A percentile compares a stretch with the other conserved stretches of the same genome.
These are phyloP conservation scores for Xenotilapia flavipinnis DNA, from an alignment of 2,113 vertebrate genomes.

Conservation along the genomic window DNA sequence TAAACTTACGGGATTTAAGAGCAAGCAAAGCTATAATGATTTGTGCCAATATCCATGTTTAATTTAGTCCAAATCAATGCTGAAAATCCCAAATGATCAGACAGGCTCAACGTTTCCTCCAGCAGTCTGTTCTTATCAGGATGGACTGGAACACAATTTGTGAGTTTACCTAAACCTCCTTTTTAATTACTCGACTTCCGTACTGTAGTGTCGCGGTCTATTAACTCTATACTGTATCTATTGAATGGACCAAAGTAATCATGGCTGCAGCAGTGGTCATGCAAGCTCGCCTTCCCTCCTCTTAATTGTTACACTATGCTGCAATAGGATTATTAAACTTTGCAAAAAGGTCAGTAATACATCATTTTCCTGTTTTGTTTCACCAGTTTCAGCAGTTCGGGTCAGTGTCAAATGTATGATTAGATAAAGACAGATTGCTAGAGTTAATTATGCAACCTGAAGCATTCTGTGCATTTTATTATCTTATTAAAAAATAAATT, in stretches of 20 bases:
- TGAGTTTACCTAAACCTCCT: not conserved
- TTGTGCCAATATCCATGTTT: not conserved
- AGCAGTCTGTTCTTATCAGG: not conserved
- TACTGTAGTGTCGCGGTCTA: not conserved
- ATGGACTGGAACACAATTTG: not conserved
- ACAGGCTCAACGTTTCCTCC: not conserved
- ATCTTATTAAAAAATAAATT: not conserved
- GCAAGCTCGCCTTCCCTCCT: not conserved
- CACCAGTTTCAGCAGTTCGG: not conserved
- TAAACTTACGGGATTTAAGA: not conserved
- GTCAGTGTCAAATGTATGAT: not conserved
- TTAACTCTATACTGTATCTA: not conserved
- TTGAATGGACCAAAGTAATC: not conserved
- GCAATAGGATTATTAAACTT: not conserved
- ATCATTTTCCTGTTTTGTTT: not conserved
- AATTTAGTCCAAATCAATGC: not conserved
- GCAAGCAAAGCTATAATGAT: not conserved
- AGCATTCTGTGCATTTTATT: not conserved
- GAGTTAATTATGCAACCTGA: not conserved
- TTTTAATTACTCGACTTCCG: not conserved
- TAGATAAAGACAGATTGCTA: not conserved
- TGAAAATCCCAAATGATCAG: not conserved
- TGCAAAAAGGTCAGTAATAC: constrained; percentile 22
- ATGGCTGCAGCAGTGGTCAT: not conserved
- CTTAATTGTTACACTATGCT: constrained; percentile 5